Evolutionary conservation across 2,113 vertebrate genomes (phyloP).

Genomic region (Colistium nudipinnis): DNA sequence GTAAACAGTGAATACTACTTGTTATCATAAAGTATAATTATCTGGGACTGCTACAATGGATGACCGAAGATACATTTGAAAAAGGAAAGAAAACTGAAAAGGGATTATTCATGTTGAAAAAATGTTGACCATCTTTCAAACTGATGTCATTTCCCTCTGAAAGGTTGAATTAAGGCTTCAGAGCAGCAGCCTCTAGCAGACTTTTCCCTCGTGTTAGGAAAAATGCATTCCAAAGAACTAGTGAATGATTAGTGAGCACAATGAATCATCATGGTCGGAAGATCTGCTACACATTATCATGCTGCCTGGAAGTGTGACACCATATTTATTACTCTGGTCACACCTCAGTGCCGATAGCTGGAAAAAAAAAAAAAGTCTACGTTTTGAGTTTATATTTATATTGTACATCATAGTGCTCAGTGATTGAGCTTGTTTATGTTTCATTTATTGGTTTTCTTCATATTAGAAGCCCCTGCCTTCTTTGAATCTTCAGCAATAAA

Average conservation of each 20-base stretch:
- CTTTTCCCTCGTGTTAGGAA: slow-evolving; percentile 24
- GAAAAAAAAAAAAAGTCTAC: not conserved
- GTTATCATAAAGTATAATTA: not conserved
- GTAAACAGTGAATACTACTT: not conserved
- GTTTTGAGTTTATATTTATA: not conserved
- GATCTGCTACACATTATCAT: slow-evolving; percentile 72
- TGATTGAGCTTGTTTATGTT: not conserved
- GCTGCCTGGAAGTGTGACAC: slow-evolving; percentile 44
- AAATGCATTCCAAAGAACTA: slow-evolving; percentile 43
- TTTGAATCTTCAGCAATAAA: slow-evolving; percentile 15
- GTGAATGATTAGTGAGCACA: slow-evolving; percentile 70
- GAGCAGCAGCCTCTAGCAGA: slow-evolving; percentile 1
- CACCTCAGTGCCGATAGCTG: not conserved
- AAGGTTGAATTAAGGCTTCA: slow-evolving; percentile 18
- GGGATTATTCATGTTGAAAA: slow-evolving; percentile 1
- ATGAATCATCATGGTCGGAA: slow-evolving; percentile 54
- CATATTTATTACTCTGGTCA: slow-evolving; percentile 18
- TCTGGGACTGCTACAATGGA: not conserved
- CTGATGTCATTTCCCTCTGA: slow-evolving; percentile 44
- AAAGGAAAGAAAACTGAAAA: not conserved
- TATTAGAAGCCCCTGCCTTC: slow-evolving; percentile 19
- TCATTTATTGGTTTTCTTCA: slow-evolving; percentile 10
- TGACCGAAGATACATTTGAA: not conserved
- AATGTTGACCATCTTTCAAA: slow-evolving; percentile 26
- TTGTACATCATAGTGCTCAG: not conserved